These are phyloP conservation scores for Ethmia dodecea DNA, from an alignment of 2,888 invertebrate genomes.

Conservation along the genomic window DNA sequence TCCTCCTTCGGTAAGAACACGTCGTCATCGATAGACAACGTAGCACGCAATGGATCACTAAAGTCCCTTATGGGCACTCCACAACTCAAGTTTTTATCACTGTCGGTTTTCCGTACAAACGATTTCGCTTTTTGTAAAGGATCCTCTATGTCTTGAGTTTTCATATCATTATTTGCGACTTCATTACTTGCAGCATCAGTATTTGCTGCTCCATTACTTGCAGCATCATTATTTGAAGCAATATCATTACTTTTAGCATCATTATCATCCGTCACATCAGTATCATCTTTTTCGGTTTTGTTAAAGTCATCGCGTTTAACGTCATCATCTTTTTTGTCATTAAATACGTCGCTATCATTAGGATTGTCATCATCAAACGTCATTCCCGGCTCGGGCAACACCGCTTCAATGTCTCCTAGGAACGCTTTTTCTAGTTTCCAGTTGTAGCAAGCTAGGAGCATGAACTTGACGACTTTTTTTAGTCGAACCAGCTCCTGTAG, in stretches of 20 bases:
- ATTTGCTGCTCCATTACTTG: conserved; percentile 6
- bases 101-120: conserved; percentile 47
- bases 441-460: conserved; percentile 92
- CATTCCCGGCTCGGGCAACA: conserved; percentile 60
- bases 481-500: conserved; percentile 86
- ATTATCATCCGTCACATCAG: conserved; percentile 19
- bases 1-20: conserved; percentile 66
- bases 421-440: conserved; percentile 95
- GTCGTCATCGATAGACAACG: conserved; percentile 63
- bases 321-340: conserved; percentile 21
- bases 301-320: conserved; percentile 12
- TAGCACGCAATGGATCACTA: conserved; percentile 88
- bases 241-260: conserved; percentile 9
- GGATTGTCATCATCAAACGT: conserved; percentile 51
- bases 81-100: conserved; percentile 59
- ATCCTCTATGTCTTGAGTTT: conserved; percentile 25
- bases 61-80: conserved; percentile 83
- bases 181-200: conserved; percentile 1
- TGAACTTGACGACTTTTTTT: conserved; percentile 88
- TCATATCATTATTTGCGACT: conserved; percentile 1
- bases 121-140: conserved; percentile 38
- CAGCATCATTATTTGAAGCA: conserved; percentile 7
- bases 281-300: conserved; percentile 14
- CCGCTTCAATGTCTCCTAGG: conserved; percentile 88
- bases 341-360: conserved; percentile 24